These are phyloP conservation scores for Vulpes vulpes DNA, from an alignment of 2,113 vertebrate genomes.

Conservation along the genomic window DNA sequence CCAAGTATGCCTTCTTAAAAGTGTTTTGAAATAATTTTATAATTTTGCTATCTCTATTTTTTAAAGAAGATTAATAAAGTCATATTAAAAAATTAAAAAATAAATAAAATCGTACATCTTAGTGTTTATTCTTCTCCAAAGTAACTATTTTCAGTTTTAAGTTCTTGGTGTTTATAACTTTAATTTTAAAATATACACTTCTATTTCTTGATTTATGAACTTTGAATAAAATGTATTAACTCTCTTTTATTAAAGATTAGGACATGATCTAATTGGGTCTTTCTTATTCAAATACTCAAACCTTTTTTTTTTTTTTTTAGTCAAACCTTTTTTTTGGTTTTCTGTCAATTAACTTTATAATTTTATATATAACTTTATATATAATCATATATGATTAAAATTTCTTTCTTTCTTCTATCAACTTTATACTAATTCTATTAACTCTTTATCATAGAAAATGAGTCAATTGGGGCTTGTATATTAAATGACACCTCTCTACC, in stretches of 20 bases:
- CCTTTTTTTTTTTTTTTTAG: background rate
- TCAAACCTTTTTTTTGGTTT: background rate
- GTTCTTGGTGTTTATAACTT: background rate
- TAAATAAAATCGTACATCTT: background rate
- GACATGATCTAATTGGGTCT: background rate
- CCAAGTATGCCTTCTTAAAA: background rate
- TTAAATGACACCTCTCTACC: background rate
- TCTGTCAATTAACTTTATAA: background rate
- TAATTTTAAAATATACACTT: background rate
- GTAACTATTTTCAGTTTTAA: conserved; percentile 4
- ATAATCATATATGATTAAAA: background rate
- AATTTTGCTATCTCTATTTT: background rate
- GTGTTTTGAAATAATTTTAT: background rate
- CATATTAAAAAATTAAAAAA: background rate
- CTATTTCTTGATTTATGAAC: background rate
- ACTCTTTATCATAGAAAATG: background rate
- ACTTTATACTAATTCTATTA: background rate
- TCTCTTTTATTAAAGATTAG: background rate
- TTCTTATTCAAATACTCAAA: background rate
- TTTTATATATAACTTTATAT: background rate
- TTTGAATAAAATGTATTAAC: conserved; percentile 26
- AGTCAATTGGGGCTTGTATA: background rate
- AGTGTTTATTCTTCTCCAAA: background rate
- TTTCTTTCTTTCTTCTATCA: background rate
- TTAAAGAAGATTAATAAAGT: background rate